Base-by-base conservation (phyloP, 2,888 invertebrate species). In the Eledone cirrhosa region DNA sequence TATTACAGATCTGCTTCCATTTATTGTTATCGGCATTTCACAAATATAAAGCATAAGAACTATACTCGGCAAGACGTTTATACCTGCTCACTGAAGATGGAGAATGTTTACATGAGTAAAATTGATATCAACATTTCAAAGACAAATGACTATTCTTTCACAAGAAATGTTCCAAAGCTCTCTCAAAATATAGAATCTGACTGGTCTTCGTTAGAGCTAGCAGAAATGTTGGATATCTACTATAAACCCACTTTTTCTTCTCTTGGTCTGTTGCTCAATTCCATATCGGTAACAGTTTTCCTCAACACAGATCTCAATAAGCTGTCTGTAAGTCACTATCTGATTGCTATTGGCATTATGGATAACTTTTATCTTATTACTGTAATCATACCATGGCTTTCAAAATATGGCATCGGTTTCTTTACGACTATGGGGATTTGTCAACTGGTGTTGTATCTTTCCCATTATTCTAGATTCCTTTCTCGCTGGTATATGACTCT, bases 281-380 rank as follows among this genome's bases (percentile, higher is more conserved):
- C 48, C 0, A 76, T 76, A n/a, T 76, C 76, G 0, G 48, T 76
- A 27, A 48, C 76, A 27, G 76, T 76, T 22, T 48, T 76, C 5
- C 48, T 76, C 13, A 33, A 47, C 48, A 48, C 76, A 8, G 76
- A 76, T 27, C 76, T 76, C 8, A 47, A 76, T 19, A 76, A 47
- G 47, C 5, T 48, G 27, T 41, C 76, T 1, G 47, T 76, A 4
- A 48, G 76, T 48, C 76, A 76, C 24, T 76, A 76, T 29, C 48
- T 76, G 8, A 27, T 48, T 8, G 76, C 76, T 16, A 76, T 47
- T 27, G 76, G 76, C 1, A 48, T 76, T 24, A 29, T 76, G 41
- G 76, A 76, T 33, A 76, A 76, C 47, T 48, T 76, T 24, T 76
- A 76, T 13, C 76, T 76, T 8, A n/a, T 76, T 24, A 27, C 76